Evolutionary conservation across 2,888 invertebrate species (phyloP).

Genomic region (Baccha elongata): DNA sequence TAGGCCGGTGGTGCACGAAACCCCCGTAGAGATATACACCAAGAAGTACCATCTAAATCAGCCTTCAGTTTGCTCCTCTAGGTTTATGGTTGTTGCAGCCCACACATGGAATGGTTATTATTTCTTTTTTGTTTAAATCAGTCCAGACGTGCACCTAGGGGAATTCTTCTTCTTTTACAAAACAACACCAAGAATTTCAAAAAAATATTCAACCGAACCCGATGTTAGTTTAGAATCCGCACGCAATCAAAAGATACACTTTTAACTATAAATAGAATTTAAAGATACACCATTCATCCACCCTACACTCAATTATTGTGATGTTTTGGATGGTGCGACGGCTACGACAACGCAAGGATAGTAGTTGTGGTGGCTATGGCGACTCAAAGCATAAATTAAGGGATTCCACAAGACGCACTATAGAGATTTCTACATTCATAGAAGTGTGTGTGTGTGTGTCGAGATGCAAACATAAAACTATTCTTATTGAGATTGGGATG

Average conservation of each 20-base stretch:
- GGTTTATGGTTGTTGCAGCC: conserved; percentile 30
- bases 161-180: conserved; percentile 14
- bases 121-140: neutral
- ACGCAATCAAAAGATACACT: conserved; percentile 49
- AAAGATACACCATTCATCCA: conserved; percentile 36
- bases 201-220: conserved; percentile 30
- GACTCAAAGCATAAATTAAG: conserved; percentile 30
- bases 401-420: conserved; percentile 49
- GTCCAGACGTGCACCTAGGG: conserved; percentile 48
- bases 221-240: conserved; percentile 36
- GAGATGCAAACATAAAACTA: conserved; percentile 17
- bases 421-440: conserved; percentile 14
- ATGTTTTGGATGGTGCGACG: conserved; percentile 10
- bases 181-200: neutral
- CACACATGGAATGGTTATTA: conserved; percentile 40
- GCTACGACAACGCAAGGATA: conserved; percentile 10
- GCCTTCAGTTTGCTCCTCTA: neutral
- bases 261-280: conserved; percentile 46
- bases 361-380: neutral
- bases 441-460: conserved; percentile 10
- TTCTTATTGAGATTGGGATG: conserved; percentile 11
- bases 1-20: conserved; percentile 39
- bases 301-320: conserved; percentile 29
- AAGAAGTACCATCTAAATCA: conserved; percentile 17
- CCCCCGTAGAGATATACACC: conserved; percentile 17